Conservation (phyloP, 2,797 vertebrate genomes). For the Acomys russatus region DNA sequence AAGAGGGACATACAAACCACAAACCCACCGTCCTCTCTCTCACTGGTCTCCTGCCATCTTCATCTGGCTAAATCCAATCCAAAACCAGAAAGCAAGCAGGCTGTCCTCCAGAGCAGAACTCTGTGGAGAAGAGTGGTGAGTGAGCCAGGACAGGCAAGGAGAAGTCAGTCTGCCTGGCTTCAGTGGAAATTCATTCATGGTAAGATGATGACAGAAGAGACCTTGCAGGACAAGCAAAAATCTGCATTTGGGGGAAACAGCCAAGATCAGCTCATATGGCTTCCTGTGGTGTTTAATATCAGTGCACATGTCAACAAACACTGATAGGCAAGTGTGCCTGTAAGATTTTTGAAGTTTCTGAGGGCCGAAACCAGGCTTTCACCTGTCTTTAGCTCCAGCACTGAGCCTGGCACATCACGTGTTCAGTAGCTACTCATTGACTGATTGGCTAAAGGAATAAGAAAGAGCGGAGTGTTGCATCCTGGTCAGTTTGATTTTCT, state of each 20-base stretch:
- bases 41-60: background rate
- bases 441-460: background rate
- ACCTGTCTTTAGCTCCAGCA: background rate
- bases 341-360: background rate
- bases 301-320: background rate
- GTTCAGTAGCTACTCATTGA: background rate
- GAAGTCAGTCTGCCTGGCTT: background rate
- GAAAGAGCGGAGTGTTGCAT: background rate
- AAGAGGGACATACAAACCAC: background rate
- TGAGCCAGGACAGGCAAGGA: background rate
- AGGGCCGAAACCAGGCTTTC: background rate
- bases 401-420: background rate
- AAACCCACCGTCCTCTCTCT: rapidly evolving
- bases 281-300: background rate
- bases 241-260: background rate
- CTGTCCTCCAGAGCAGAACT: background rate
- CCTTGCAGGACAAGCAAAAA: background rate
- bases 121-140: background rate
- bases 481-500: conserved; percentile 61
- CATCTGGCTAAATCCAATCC: background rate
- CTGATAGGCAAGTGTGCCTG: background rate
- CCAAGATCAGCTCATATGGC: background rate
- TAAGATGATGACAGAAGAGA: background rate
- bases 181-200: background rate
- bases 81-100: background rate